A percentile compares a stretch with the other conserved stretches of the same genome.
Evolutionary conservation across 2,888 invertebrate genomes (phyloP).

Genomic region (Dolichopus griseipennis): DNA sequence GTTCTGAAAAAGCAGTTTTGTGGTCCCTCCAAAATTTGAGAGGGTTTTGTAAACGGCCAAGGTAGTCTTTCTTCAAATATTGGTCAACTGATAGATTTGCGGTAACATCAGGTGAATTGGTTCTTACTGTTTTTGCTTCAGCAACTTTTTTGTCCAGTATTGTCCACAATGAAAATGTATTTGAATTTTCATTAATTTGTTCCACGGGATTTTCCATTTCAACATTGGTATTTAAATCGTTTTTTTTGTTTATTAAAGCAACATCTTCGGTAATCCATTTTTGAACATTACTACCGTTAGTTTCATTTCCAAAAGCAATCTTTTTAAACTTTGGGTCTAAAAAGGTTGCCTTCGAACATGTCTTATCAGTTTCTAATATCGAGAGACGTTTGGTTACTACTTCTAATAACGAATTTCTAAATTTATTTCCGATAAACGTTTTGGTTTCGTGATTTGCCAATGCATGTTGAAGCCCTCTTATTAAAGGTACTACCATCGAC

Average conservation of each 20-base stretch:
- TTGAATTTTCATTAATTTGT: constrained; percentile 8
- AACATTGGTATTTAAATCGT: too few species aligned
- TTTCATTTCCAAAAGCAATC: constrained; percentile 15
- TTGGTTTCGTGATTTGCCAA: too few species aligned
- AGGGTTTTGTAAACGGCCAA: too few species aligned
- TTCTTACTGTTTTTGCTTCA: constrained; percentile 1
- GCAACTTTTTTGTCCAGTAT: constrained; percentile 12
- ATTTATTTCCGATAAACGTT: too few species aligned
- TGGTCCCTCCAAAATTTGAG: too few species aligned
- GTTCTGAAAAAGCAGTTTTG: too few species aligned
- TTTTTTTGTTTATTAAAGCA: too few species aligned
- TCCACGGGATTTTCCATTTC: neutral
- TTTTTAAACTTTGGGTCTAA: constrained; percentile 15
- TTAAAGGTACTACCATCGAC: too few species aligned
- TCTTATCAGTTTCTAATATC: constrained; percentile 11
- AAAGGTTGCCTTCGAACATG: constrained; percentile 14
- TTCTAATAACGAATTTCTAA: too few species aligned
- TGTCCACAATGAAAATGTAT: constrained; percentile 12
- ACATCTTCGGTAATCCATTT: constrained; percentile 4
- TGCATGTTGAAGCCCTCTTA: too few species aligned
- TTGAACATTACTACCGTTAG: constrained; percentile 11
- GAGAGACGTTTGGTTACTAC: too few species aligned
- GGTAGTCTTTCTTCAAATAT: too few species aligned
- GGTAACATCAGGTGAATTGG: constrained; percentile 8
- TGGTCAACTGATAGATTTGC: constrained; percentile 8